phyloP scores from a whole-genome alignment of 2,113 vertebrate species.

The Orycteropus afer region DNA sequence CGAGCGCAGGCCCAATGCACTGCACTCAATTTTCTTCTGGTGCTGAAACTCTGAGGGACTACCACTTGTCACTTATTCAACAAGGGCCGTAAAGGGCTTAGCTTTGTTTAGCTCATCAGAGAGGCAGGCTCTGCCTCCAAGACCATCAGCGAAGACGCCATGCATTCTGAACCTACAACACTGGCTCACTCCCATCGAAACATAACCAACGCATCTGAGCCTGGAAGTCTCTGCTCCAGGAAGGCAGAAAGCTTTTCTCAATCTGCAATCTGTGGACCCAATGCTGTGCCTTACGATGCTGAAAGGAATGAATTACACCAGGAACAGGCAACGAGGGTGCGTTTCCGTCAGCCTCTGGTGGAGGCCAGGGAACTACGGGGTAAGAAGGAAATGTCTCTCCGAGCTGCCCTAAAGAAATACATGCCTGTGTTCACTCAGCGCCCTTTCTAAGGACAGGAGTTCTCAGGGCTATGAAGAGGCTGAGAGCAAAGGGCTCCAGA shows the following conservation, averaged over 20 bases:
- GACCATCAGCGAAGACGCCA: fast-evolving
- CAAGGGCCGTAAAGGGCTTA: not conserved
- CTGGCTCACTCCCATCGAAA: not conserved
- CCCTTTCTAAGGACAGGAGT: fast-evolving
- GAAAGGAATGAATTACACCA: not conserved
- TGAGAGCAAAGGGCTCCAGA: no score
- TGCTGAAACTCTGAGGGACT: slow-evolving; percentile 58
- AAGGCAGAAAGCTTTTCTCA: not conserved
- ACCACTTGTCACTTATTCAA: not conserved
- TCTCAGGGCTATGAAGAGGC: not conserved
- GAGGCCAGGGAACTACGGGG: not conserved
- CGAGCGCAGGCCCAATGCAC: not conserved
- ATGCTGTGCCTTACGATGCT: not conserved
- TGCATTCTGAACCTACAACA: not conserved
- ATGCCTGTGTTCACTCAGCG: fast-evolving
- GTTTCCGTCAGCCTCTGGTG: not conserved
- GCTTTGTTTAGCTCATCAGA: not conserved
- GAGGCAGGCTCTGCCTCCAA: not conserved
- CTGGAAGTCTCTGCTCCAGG: not conserved
- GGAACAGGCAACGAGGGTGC: not conserved
- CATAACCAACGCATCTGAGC: no score
- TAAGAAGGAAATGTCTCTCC: not conserved
- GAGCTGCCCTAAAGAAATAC: not conserved
- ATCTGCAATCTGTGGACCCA: not conserved
- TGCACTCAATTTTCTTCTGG: not conserved